Conservation (phyloP, 2,888 invertebrate species). For the Apocheima hispidaria region DNA sequence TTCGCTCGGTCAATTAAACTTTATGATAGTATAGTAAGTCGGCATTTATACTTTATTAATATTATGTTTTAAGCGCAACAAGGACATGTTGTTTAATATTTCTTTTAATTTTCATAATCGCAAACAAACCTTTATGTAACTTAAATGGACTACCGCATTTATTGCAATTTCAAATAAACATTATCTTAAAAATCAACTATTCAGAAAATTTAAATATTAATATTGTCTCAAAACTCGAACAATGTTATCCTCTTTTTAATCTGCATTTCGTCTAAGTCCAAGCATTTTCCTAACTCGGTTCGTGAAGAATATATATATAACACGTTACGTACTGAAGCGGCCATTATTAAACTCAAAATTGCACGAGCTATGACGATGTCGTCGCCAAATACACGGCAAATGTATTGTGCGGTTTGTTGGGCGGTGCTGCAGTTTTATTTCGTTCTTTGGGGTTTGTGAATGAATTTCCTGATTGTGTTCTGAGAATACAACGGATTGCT, state of each 20-base stretch:
- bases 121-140: too few relatives aligned
- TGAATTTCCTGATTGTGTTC: conserved; percentile 2
- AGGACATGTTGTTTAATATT: too few relatives aligned
- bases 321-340: conserved; percentile 19
- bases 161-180: too few relatives aligned
- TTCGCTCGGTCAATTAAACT: too few relatives aligned
- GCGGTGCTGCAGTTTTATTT: conserved; percentile 14
- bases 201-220: background rate
- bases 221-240: background rate
- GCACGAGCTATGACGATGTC: conserved; percentile 21
- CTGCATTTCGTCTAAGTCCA: background rate
- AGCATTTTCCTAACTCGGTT: conserved; percentile 6
- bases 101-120: too few relatives aligned
- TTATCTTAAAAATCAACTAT: background rate
- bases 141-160: too few relatives aligned
- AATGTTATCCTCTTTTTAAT: background rate
- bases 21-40: too few relatives aligned
- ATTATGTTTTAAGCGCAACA: too few relatives aligned
- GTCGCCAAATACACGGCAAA: conserved; percentile 17
- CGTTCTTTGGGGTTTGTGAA: conserved; percentile 4
- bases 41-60: too few relatives aligned
- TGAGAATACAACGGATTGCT: background rate
- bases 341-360: conserved; percentile 32
- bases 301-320: conserved; percentile 30
- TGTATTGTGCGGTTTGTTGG: conserved; percentile 16